Evolutionary conservation across 2,797 vertebrate species (phyloP).

Genomic region (Coregonus ussuriensis): DNA sequence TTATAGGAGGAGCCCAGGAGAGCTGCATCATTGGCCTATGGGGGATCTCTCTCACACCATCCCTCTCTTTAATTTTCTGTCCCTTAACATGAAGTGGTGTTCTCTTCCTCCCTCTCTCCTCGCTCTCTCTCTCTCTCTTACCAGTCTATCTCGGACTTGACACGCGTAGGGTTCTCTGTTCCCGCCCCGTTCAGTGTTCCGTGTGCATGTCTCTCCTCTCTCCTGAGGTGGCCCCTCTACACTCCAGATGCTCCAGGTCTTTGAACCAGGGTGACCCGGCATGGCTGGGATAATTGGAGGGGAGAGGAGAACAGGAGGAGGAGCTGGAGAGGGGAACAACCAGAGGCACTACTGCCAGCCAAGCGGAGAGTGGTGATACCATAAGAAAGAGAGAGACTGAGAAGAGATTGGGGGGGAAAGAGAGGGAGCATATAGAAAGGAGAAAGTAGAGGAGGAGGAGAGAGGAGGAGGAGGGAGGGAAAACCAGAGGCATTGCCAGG

Average conservation of each 20-base stretch:
- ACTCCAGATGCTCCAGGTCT: slow-evolving; percentile 50
- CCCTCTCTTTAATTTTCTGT: no score
- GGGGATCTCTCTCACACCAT: neutral
- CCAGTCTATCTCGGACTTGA: neutral
- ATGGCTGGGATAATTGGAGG: slow-evolving; percentile 62
- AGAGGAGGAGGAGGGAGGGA: no score
- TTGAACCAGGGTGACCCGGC: slow-evolving; percentile 46
- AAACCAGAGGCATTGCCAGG: no score
- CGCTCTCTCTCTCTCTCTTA: neutral
- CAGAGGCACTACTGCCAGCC: slow-evolving; percentile 24
- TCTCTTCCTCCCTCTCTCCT: neutral
- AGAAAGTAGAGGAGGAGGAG: no score
- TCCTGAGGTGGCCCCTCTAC: slow-evolving; percentile 27
- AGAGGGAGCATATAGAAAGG: no score
- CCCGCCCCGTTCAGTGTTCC: no score
- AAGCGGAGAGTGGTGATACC: neutral
- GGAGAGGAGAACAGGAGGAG: slow-evolving; percentile 42
- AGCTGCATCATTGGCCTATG: neutral
- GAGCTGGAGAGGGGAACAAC: slow-evolving; percentile 36
- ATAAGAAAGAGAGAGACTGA: no score
- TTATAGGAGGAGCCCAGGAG: neutral
- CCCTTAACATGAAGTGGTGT: no score
- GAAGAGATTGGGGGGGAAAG: no score
- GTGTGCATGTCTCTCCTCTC: slow-evolving; percentile 26
- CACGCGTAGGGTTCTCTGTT: neutral